Percentiles rank a stretch among this genome's conserved stretches.
Evolutionary conservation across 1,140 invertebrate species (phyloP).

Genomic region (Drosophila nigrodunni): DNA sequence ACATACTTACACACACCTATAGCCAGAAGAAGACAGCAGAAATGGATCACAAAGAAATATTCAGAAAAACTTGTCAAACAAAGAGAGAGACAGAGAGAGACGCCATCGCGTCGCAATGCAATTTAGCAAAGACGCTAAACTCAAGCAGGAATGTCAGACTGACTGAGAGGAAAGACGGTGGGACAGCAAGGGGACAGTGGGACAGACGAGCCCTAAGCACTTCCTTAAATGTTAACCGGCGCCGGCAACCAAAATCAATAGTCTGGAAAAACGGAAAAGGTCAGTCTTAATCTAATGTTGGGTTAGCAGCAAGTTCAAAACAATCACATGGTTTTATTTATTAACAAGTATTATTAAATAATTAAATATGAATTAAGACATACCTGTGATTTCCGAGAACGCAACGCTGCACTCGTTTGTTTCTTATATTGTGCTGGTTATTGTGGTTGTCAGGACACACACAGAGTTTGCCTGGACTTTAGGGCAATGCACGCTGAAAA

Average conservation of each 20-base stretch:
- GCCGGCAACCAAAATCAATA: slow-evolving; percentile 65
- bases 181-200: not conserved
- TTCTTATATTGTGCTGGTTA: not conserved
- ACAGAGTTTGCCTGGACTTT: not conserved
- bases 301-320: not conserved
- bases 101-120: slow-evolving; percentile 38
- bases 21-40: not conserved
- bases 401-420: not conserved
- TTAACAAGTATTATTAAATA: slow-evolving; percentile 46
- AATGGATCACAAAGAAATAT: slow-evolving; percentile 23
- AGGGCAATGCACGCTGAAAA: slow-evolving; percentile 37
- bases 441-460: slow-evolving; percentile 57
- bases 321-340: not conserved
- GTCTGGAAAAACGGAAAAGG: slow-evolving; percentile 34
- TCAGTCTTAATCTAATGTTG: slow-evolving; percentile 26
- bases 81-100: slow-evolving; percentile 45
- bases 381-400: slow-evolving; percentile 37
- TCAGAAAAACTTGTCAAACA: slow-evolving; percentile 23
- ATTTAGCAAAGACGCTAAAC: slow-evolving; percentile 28
- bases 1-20: too few relatives aligned
- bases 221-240: slow-evolving; percentile 42
- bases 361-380: slow-evolving; percentile 34
- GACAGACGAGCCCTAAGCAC: not conserved
- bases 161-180: not conserved
- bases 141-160: not conserved